Percentiles rank a stretch among this genome's conserved stretches.
These are phyloP conservation scores for Horisme vitalbata DNA, from an alignment of 2,888 invertebrate genomes.

Conservation along the genomic window DNA sequence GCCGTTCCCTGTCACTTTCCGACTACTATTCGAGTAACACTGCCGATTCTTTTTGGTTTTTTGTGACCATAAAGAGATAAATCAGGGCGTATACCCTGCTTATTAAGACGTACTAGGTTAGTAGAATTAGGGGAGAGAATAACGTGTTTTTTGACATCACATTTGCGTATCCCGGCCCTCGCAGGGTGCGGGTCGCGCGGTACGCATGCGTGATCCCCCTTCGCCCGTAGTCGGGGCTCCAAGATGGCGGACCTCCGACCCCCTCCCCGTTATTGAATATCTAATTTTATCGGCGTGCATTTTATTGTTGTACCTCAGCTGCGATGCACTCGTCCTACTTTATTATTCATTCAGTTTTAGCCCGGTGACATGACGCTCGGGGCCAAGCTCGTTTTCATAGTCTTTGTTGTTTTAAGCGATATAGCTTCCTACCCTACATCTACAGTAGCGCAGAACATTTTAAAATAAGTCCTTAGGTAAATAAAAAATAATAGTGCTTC, in stretches of 20 bases:
- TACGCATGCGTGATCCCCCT: slow-evolving; percentile 78
- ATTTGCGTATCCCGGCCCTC: slow-evolving; percentile 72
- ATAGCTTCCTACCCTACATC: too few species aligned
- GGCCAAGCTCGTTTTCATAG: not conserved
- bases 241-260: slow-evolving; percentile 79
- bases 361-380: slow-evolving; percentile 1
- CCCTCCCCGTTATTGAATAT: slow-evolving; percentile 80
- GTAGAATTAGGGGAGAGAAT: slow-evolving; percentile 77
- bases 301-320: slow-evolving; percentile 60
- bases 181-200: slow-evolving; percentile 69
- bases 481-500: too few species aligned
- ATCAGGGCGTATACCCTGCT: slow-evolving; percentile 57
- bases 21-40: slow-evolving; percentile 23
- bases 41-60: slow-evolving; percentile 17
- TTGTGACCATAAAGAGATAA: slow-evolving; percentile 37
- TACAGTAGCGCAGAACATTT: too few species aligned
- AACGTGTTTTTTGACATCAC: slow-evolving; percentile 81
- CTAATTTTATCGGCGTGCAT: slow-evolving; percentile 78
- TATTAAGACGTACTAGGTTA: slow-evolving; percentile 77
- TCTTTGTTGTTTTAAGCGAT: too few species aligned
- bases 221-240: slow-evolving; percentile 63
- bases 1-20: slow-evolving; percentile 68
- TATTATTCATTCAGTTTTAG: slow-evolving; percentile 40
- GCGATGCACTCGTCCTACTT: slow-evolving; percentile 52
- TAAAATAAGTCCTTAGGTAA: too few species aligned